Conservation (phyloP, 2,797 vertebrate species). For the Xyrichtys novacula region DNA sequence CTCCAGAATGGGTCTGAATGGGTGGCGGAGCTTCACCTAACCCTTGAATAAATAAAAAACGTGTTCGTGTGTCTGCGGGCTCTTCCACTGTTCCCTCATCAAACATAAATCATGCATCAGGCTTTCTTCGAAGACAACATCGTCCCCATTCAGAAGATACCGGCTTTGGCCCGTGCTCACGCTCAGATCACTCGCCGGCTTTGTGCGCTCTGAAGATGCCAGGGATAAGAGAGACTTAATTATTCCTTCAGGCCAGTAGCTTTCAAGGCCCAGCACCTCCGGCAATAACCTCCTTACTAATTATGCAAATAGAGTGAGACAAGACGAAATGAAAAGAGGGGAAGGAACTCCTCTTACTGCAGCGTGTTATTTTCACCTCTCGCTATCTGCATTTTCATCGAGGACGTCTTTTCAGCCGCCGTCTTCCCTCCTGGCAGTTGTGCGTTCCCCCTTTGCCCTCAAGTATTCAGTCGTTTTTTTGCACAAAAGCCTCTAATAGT, state of each 20-base stretch:
- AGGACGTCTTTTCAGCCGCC: not conserved
- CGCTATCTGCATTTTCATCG: slow-evolving; percentile 50
- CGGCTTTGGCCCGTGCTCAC: slow-evolving; percentile 10
- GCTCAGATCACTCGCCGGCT: slow-evolving; percentile 41
- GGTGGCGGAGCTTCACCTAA: slow-evolving; percentile 31
- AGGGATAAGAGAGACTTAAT: slow-evolving; percentile 71
- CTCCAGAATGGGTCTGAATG: slow-evolving; percentile 45
- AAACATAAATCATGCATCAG: slow-evolving; percentile 66
- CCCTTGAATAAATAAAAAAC: slow-evolving; percentile 43
- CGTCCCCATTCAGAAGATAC: slow-evolving; percentile 50
- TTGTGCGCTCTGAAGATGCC: slow-evolving; percentile 54
- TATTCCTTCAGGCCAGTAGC: slow-evolving; percentile 74
- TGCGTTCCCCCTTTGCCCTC: not conserved
- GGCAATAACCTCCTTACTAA: slow-evolving; percentile 70
- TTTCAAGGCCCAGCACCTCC: slow-evolving; percentile 62
- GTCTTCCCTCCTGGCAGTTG: not conserved
- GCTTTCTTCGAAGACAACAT: slow-evolving; percentile 61
- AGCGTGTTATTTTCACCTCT: slow-evolving; percentile 41
- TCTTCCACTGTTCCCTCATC: slow-evolving; percentile 18
- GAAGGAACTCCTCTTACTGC: not conserved
- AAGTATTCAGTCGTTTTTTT: slow-evolving; percentile 34
- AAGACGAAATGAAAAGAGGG: slow-evolving; percentile 51
- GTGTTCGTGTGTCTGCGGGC: slow-evolving; percentile 7
- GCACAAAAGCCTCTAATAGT: slow-evolving; percentile 27
- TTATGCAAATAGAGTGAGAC: slow-evolving; percentile 71